Percentiles rank a stretch among this genome's conserved stretches.
These are phyloP conservation scores for Lasioglossum vierecki DNA, from an alignment of 2,888 invertebrate species.

Conservation along the genomic window DNA sequence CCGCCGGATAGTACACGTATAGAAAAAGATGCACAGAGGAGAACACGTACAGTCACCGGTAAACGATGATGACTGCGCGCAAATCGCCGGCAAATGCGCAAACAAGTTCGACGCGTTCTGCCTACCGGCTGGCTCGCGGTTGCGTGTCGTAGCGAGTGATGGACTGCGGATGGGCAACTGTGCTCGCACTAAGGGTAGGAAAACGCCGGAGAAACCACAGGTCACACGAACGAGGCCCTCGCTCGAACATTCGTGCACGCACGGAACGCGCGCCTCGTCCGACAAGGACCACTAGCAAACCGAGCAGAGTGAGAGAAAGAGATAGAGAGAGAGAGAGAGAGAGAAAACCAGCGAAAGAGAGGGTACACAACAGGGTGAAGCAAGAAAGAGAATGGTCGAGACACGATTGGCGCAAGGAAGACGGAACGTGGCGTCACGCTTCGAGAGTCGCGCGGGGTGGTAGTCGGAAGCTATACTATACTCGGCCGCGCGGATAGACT, in stretches of 20 bases:
- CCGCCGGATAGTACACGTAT: not conserved
- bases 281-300: not conserved
- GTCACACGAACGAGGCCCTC: conserved; percentile 75
- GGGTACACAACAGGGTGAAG: conserved; percentile 14
- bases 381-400: conserved; percentile 34
- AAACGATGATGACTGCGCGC: not conserved
- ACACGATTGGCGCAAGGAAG: conserved; percentile 14
- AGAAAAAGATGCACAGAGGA: not conserved
- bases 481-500: conserved; percentile 56
- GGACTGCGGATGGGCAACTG: conserved; percentile 76
- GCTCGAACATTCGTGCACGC: conserved; percentile 68
- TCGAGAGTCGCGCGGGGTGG: conserved; percentile 64
- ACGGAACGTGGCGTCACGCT: conserved; percentile 55
- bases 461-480: conserved; percentile 52
- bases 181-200: conserved; percentile 76
- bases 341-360: conserved; percentile 29
- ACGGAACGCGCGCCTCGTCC: conserved; percentile 39
- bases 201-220: conserved; percentile 80
- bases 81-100: conserved; percentile 7
- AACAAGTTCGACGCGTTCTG: conserved; percentile 3
- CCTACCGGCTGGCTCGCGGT: conserved; percentile 26
- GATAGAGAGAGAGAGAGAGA: conserved; percentile 8
- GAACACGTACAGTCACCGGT: not conserved
- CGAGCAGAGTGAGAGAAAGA: conserved; percentile 12
- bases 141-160: conserved; percentile 68